Evolutionary conservation across 2,113 vertebrate genomes (phyloP).

Genomic region (Leptodactylus fuscus): DNA sequence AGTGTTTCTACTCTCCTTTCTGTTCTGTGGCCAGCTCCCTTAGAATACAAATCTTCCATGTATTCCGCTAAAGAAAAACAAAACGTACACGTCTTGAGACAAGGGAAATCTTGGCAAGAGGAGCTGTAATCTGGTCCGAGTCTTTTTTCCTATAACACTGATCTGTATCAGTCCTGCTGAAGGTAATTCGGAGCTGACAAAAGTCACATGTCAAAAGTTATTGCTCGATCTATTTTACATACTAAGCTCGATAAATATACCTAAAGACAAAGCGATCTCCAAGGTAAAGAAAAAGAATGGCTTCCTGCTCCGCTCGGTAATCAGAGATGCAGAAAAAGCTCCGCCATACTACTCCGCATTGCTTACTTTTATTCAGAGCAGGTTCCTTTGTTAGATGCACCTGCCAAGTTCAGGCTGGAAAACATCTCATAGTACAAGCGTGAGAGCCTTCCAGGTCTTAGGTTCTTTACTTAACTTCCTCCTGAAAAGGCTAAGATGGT

Average conservation of each 20-base stretch:
- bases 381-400: constrained; percentile 42
- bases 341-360: constrained; percentile 1
- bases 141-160: constrained; percentile 58
- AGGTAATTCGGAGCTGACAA: constrained; percentile 61
- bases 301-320: not conserved
- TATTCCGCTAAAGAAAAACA: constrained; percentile 58
- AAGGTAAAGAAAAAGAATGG: not conserved
- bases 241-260: constrained; percentile 47
- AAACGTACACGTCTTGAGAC: constrained; percentile 62
- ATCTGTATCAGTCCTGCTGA: constrained; percentile 51
- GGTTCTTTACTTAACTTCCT: constrained; percentile 46
- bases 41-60: constrained; percentile 62
- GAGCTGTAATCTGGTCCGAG: constrained; percentile 43
- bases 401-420: constrained; percentile 32
- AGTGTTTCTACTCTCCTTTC: constrained; percentile 58
- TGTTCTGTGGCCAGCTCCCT: constrained; percentile 61
- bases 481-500: constrained; percentile 51
- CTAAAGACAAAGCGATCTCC: constrained; percentile 54
- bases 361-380: not conserved
- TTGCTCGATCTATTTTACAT: constrained; percentile 35
- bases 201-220: constrained; percentile 52
- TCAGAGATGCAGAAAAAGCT: constrained; percentile 26
- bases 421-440: constrained; percentile 22
- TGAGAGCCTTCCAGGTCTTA: not conserved
- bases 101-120: constrained; percentile 58